These are phyloP conservation scores for Prorops nasuta DNA, from an alignment of 1,140 invertebrate species.

Conservation along the genomic window DNA sequence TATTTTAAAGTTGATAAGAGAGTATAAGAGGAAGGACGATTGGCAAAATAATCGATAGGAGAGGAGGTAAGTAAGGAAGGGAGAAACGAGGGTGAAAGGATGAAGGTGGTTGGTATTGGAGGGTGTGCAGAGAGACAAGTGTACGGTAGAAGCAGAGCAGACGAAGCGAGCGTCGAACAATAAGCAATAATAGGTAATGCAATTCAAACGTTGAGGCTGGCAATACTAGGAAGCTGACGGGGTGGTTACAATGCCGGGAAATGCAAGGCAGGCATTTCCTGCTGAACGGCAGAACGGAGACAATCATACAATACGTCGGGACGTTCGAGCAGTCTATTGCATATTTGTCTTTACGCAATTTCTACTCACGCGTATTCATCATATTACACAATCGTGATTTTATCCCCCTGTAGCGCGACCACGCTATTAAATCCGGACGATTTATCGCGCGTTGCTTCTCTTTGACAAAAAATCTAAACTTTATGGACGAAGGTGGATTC, in stretches of 20 bases:
- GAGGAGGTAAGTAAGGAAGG: conserved; percentile 6
- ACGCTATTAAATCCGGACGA: conserved; percentile 25
- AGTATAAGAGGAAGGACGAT: neutral
- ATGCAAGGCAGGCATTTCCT: conserved; percentile 47
- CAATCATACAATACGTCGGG: conserved; percentile 42
- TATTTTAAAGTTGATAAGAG: neutral
- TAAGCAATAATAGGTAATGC: conserved; percentile 52
- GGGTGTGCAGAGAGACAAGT: conserved; percentile 10
- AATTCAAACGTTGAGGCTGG: conserved; percentile 47
- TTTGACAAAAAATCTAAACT: too few relatives aligned
- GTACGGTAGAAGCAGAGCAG: conserved; percentile 13
- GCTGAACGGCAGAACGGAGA: conserved; percentile 41
- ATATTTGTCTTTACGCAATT: conserved; percentile 48
- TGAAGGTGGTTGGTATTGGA: conserved; percentile 12
- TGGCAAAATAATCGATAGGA: neutral
- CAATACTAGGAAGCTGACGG: conserved; percentile 39
- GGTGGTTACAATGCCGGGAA: conserved; percentile 41
- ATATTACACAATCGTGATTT: conserved; percentile 46
- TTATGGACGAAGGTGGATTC: too few relatives aligned
- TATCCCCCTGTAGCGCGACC: conserved; percentile 22
- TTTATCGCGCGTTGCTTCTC: neutral
- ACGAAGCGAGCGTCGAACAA: conserved; percentile 40
- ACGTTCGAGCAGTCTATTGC: conserved; percentile 39
- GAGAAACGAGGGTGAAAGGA: neutral
- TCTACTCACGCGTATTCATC: conserved; percentile 25